Conservation (phyloP, 2,113 vertebrate species). For the Drymodes brunneopygia region DNA sequence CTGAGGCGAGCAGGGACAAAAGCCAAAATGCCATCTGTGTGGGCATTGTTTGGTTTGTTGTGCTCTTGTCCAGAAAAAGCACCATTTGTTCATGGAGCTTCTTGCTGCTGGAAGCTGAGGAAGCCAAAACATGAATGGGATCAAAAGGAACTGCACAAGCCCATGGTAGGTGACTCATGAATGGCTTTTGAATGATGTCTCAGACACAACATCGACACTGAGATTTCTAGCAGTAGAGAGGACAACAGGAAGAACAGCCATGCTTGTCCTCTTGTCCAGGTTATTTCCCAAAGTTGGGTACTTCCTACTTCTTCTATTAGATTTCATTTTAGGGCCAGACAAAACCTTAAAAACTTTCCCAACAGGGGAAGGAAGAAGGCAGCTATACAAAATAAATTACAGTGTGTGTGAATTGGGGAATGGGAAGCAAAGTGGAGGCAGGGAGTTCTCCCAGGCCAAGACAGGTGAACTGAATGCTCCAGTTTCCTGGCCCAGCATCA, state of each 20-base stretch:
- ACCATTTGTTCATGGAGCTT: rapidly evolving
- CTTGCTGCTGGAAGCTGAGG: not conserved
- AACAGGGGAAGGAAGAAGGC: not conserved
- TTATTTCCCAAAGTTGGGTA: not conserved
- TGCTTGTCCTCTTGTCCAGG: not conserved
- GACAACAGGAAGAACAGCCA: not conserved
- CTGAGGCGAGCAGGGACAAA: not conserved
- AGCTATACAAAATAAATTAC: not conserved
- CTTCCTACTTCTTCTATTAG: not conserved
- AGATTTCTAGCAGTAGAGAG: not conserved
- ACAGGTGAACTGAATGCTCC: not conserved
- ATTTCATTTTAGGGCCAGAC: not conserved
- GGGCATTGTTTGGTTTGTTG: not conserved
- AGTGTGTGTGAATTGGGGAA: not conserved
- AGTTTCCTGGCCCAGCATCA: not conserved
- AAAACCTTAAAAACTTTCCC: not conserved
- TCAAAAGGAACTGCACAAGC: not conserved
- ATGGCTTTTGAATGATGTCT: not conserved
- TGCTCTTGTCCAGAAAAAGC: not conserved
- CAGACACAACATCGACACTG: rapidly evolving
- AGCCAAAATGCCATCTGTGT: not conserved
- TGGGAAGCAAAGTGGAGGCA: not conserved
- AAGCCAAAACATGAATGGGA: not conserved
- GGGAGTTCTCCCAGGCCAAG: not conserved
- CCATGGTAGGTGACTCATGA: not conserved